Evolutionary conservation across 2,113 vertebrate species (phyloP), one percentile per base, ranked within the genome.

Genomic region (Semnornis frantzii): DNA sequence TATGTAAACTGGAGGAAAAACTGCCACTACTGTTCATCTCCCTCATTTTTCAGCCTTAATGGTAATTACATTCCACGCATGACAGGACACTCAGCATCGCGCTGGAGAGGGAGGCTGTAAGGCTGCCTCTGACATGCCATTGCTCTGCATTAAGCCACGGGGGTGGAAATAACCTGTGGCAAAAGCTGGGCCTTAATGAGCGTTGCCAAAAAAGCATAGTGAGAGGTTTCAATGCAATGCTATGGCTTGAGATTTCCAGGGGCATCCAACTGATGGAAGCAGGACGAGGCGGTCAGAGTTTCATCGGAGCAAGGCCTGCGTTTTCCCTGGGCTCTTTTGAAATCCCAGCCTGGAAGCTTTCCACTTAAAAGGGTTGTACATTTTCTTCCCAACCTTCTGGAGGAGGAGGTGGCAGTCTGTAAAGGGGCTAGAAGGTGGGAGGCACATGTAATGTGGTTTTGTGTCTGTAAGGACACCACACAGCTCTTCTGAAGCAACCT

Each of bases 11-110:
- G 97, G 96, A 97, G 97, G 97, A 97, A 98, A 98, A 97, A 95
- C 97, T 98, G 98, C 97, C 97, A 97, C 97, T 97, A 91, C 96
- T 96, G 95, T 96, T 98, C 97, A 96, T 96, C 94, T 75, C 92
- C 80, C 97, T 98, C 97, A 87, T 98, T 98, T 98, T 98, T 98
- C 97, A 98, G 48, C 95, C 96, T 95, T 98, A 97, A 98, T 98
- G 96, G 94, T 97, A 97, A 98, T 98, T 97, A 97, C 97, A 98
- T 97, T 97, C 97, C 97, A 96, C 3, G 94, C 97, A 87, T 97
- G 94, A 85, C 96, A 96, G 96, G 92, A 98, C 97, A 93, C 88
- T 93, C 89, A 93, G 94, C 87, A 23, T 95, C 30, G 74, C 84
- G 55, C 86, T 96, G 85, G 90, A 89, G 85, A 91, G 23, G 0